Conservation (phyloP, 2,113 vertebrate genomes). For the Beaufortia kweichowensis region DNA sequence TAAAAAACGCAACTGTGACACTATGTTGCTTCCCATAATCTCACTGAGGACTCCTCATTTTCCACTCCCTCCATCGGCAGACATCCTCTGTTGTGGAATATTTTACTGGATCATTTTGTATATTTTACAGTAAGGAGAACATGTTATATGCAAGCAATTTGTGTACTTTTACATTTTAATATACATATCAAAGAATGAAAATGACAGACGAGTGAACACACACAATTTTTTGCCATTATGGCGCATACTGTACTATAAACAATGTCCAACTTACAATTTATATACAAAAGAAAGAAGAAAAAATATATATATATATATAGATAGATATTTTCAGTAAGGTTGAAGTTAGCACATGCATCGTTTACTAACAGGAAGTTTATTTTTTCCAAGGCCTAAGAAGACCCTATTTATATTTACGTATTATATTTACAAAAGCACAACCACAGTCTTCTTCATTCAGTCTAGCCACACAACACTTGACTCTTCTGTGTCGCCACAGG, state of each 20-base stretch:
- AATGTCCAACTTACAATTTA: too few relatives aligned
- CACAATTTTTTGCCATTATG: too few relatives aligned
- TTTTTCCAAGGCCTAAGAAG: not conserved
- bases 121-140: not conserved
- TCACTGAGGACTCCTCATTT: slow-evolving; percentile 27
- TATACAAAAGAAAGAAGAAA: not conserved
- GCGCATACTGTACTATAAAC: too few relatives aligned
- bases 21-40: slow-evolving; percentile 60
- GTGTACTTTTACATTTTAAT: too few relatives aligned
- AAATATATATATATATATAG: not conserved
- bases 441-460: slow-evolving; percentile 21
- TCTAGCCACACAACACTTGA: slow-evolving; percentile 48
- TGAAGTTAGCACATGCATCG: too few relatives aligned
- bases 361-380: not conserved
- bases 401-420: not conserved
- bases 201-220: too few relatives aligned
- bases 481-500: slow-evolving; percentile 63
- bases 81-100: slow-evolving; percentile 19
- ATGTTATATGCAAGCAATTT: not conserved
- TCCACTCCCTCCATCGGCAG: slow-evolving; percentile 2
- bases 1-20: slow-evolving; percentile 67
- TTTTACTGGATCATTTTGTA: too few relatives aligned
- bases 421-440: not conserved
- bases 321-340: not conserved
- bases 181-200: not conserved